phyloP scores from a whole-genome alignment of 2,888 invertebrate species.

The Leucozona laternaria region DNA sequence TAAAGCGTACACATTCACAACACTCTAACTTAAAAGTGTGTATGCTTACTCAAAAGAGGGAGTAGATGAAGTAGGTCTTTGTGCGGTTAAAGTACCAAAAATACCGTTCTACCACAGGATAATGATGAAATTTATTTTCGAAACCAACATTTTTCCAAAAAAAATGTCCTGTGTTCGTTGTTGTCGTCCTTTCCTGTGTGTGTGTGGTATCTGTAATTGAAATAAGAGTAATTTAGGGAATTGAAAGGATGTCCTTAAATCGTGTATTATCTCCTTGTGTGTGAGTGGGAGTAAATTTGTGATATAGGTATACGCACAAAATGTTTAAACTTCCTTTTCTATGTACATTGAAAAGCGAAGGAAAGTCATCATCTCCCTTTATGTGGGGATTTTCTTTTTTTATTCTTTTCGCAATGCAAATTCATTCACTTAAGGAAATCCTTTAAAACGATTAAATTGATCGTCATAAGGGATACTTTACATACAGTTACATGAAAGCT shows the following conservation, averaged over 20 bases:
- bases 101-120: constrained; percentile 48
- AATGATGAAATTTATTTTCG: constrained; percentile 52
- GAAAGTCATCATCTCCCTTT: constrained; percentile 46
- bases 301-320: constrained; percentile 44
- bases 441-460: constrained; percentile 29
- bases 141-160: not conserved
- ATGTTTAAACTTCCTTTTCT: constrained; percentile 32
- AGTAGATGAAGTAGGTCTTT: constrained; percentile 5
- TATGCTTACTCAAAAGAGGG: constrained; percentile 6
- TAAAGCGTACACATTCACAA: not conserved
- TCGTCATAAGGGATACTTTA: constrained; percentile 19
- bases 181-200: constrained; percentile 9
- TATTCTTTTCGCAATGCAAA: constrained; percentile 45
- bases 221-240: constrained; percentile 57
- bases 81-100: constrained; percentile 39
- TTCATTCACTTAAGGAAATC: constrained; percentile 41
- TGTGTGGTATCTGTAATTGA: constrained; percentile 54
- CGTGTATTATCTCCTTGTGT: constrained; percentile 26
- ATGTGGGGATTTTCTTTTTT: constrained; percentile 28
- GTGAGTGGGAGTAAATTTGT: constrained; percentile 1
- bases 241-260: constrained; percentile 58
- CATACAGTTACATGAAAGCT: constrained; percentile 1
- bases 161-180: constrained; percentile 4
- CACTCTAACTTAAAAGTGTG: constrained; percentile 36
- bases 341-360: constrained; percentile 20